phyloP scores from a whole-genome alignment of 2,888 invertebrate species.

The Seira sanloemensis region DNA sequence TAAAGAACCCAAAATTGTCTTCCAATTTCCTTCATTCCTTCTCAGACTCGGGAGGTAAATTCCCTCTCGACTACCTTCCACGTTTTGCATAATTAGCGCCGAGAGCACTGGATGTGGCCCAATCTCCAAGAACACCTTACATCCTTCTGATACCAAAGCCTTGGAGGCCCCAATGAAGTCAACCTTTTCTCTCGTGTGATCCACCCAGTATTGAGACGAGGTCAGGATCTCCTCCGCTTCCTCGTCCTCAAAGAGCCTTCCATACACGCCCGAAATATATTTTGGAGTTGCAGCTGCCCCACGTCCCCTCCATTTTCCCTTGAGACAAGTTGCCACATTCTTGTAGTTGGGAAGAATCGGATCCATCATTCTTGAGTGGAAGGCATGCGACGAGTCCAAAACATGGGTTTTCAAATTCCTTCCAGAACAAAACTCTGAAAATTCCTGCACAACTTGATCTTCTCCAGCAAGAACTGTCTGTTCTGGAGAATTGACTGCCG shows the following conservation, averaged over 20 bases:
- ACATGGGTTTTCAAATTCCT: slow-evolving; percentile 47
- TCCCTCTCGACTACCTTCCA: neutral
- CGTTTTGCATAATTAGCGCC: slow-evolving; percentile 58
- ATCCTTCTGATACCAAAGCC: slow-evolving; percentile 21
- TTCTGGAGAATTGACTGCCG: slow-evolving; percentile 58
- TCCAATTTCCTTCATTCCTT: slow-evolving; percentile 53
- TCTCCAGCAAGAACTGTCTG: slow-evolving; percentile 61
- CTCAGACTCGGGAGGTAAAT: slow-evolving; percentile 58
- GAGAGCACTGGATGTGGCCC: slow-evolving; percentile 66
- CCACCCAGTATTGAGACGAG: slow-evolving; percentile 56
- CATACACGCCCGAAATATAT: slow-evolving; percentile 67
- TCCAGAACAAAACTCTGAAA: slow-evolving; percentile 34
- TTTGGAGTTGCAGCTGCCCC: slow-evolving; percentile 15
- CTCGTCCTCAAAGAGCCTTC: neutral
- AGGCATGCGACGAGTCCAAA: slow-evolving; percentile 52
- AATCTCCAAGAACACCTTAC: slow-evolving; percentile 57
- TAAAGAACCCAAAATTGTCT: slow-evolving; percentile 29
- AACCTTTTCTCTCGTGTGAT: slow-evolving; percentile 64
- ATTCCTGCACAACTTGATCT: slow-evolving; percentile 14
- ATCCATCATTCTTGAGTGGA: slow-evolving; percentile 61
- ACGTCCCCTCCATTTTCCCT: neutral
- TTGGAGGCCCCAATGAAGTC: slow-evolving; percentile 55
- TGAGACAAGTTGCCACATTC: neutral
- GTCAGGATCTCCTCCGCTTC: slow-evolving; percentile 17
- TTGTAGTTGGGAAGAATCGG: slow-evolving; percentile 51